phyloP scores from a whole-genome alignment of 2,113 vertebrate genomes.

The Axis porcinus region DNA sequence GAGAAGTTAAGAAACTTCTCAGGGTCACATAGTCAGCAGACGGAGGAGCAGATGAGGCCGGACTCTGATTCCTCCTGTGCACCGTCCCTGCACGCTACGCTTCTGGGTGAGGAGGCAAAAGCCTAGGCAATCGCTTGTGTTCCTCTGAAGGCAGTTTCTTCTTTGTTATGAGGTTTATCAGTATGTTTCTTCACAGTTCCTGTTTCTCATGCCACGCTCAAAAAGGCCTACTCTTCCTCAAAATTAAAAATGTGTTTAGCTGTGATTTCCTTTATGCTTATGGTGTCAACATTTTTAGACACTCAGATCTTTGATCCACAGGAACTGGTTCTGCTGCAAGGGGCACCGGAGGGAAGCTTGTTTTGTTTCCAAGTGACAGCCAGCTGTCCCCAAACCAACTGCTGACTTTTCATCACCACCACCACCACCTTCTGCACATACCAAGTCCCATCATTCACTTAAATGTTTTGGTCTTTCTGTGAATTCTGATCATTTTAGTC shows the following conservation, averaged over 20 bases:
- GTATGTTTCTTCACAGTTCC: neutral
- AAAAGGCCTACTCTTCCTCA: neutral
- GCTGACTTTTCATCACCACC: accelerated
- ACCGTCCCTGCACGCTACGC: accelerated
- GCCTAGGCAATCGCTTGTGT: accelerated
- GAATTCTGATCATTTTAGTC: neutral
- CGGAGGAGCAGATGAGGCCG: neutral
- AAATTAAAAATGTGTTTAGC: neutral
- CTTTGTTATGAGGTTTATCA: neutral
- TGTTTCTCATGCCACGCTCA: neutral
- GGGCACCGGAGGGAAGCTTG: neutral
- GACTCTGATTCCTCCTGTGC: accelerated
- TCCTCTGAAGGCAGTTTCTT: too few species aligned
- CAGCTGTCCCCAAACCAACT: neutral
- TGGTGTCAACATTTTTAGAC: too few species aligned
- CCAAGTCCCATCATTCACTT: accelerated
- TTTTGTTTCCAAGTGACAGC: neutral
- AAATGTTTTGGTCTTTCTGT: neutral
- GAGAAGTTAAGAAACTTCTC: neutral
- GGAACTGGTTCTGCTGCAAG: neutral
- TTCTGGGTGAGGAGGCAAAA: neutral
- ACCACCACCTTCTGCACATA: accelerated
- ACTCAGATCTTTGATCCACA: neutral
- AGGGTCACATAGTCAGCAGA: neutral
- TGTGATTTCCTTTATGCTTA: neutral